These are phyloP conservation scores for Choristoneura fumiferana DNA, from an alignment of 1,140 invertebrate species.

Conservation along the genomic window DNA sequence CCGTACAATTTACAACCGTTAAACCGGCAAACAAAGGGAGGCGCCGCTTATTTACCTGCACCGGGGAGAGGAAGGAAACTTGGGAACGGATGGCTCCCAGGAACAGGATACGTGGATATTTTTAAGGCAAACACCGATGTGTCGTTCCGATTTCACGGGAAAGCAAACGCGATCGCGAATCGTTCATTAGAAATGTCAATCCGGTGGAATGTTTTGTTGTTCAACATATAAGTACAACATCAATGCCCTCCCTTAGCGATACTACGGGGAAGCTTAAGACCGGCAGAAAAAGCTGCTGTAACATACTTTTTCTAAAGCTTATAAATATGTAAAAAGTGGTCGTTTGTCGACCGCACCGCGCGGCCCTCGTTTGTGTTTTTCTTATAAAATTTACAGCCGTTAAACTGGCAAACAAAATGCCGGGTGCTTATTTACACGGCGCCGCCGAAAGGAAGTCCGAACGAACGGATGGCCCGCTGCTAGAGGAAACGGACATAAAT, in stretches of 20 bases:
- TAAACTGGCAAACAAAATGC: slow-evolving; percentile 60
- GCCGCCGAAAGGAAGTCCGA: slow-evolving; percentile 58
- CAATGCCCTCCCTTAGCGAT: neutral
- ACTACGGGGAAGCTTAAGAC: slow-evolving; percentile 6
- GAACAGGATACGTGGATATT: slow-evolving; percentile 22
- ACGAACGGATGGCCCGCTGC: slow-evolving; percentile 47
- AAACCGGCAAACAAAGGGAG: slow-evolving; percentile 39
- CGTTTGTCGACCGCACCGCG: slow-evolving; percentile 26
- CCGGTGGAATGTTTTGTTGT: slow-evolving; percentile 1
- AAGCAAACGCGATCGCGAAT: slow-evolving; percentile 3
- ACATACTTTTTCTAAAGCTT: slow-evolving; percentile 35
- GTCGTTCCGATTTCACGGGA: slow-evolving; percentile 22
- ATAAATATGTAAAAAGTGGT: slow-evolving; percentile 53
- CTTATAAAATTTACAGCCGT: slow-evolving; percentile 59
- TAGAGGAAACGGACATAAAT: slow-evolving; percentile 65
- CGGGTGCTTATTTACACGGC: slow-evolving; percentile 62
- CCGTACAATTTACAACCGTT: slow-evolving; percentile 43
- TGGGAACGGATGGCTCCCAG: slow-evolving; percentile 24
- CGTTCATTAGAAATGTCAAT: slow-evolving; percentile 21
- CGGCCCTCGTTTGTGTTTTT: slow-evolving; percentile 42
- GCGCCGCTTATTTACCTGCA: slow-evolving; percentile 31
- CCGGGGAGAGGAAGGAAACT: slow-evolving; percentile 28
- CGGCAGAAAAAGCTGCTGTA: slow-evolving; percentile 10
- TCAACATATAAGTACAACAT: neutral
- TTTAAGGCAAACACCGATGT: slow-evolving; percentile 35